Conservation (phyloP, 2,113 vertebrate genomes). For the Chloebia gouldiae region DNA sequence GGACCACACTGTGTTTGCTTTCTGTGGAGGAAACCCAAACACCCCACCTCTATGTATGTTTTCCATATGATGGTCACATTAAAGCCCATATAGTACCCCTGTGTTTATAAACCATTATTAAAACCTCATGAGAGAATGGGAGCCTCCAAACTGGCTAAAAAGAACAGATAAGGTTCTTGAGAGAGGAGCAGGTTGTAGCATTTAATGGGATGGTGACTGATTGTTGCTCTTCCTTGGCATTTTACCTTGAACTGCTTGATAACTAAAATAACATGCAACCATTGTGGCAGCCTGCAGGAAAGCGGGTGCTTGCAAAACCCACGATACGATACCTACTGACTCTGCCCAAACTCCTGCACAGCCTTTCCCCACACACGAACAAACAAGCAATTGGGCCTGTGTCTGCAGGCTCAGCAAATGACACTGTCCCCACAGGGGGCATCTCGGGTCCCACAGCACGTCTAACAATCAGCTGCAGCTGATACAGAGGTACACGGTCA, state of each 20-base stretch:
- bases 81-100: neutral
- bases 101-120: neutral
- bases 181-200: neutral
- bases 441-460: neutral
- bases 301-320: neutral
- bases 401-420: neutral
- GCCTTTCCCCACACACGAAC: neutral
- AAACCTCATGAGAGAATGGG: neutral
- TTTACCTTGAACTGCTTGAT: neutral
- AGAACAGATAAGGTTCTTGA: neutral
- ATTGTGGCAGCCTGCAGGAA: neutral
- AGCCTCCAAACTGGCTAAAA: neutral
- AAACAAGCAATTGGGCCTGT: neutral
- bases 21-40: neutral
- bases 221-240: neutral
- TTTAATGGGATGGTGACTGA: neutral
- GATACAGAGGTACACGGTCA: neutral
- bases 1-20: neutral
- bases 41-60: neutral
- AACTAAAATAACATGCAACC: neutral
- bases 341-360: neutral
- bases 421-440: neutral
- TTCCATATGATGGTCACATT: neutral
- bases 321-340: rapidly evolving
- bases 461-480: neutral